Base-by-base conservation (phyloP, 2,113 vertebrate species). In the Stercorarius parasiticus region DNA sequence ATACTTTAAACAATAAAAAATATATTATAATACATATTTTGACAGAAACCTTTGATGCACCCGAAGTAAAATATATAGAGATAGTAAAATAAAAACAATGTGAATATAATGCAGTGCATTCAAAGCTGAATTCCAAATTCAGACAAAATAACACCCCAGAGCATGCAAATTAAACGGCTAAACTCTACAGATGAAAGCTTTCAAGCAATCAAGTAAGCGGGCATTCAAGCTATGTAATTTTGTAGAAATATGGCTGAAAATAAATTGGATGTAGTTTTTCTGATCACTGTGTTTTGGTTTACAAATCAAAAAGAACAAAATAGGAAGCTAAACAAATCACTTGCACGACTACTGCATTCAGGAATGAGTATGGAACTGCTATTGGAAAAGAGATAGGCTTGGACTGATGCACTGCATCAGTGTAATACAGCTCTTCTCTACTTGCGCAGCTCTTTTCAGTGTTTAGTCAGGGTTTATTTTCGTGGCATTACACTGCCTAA, bases 61-160 rank as follows among this genome's bases (percentile, higher is more conserved):
- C 16, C 3, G 0, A 90, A 82, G 47, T 50, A 78, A 86, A 81
- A 95, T 9, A 81, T 8, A 74, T 11, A 62, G 5, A 62, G 34
- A 66, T 9, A 86, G n/a, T 50, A 84, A 81, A 96, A 78, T 38
- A 90, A 88, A 88, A 77, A 20, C 56, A 76, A 76, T 23, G 18
- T 40, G 7, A 81, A 67, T 64, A 77, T 38, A 84, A 84, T 21
- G 10, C 16, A 79, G 40, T 65, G 19, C 30, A 84, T 27, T 92
- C 76, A 91, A 93, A 87, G 49, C 53, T 85, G 40, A 91, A 93
- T 43, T 91, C 43, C 40, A 93, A 65, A 95, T 81, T 94, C 42
- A 59, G 19, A 76, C 5, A 95, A 81, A 96, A 10, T 55, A 94
- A 74, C 76, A 95, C 38, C 21, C 25, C 85, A 52, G 30, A 79